phyloP scores from a whole-genome alignment of 2,113 vertebrate species.

The Herpetotheres cachinnans region DNA sequence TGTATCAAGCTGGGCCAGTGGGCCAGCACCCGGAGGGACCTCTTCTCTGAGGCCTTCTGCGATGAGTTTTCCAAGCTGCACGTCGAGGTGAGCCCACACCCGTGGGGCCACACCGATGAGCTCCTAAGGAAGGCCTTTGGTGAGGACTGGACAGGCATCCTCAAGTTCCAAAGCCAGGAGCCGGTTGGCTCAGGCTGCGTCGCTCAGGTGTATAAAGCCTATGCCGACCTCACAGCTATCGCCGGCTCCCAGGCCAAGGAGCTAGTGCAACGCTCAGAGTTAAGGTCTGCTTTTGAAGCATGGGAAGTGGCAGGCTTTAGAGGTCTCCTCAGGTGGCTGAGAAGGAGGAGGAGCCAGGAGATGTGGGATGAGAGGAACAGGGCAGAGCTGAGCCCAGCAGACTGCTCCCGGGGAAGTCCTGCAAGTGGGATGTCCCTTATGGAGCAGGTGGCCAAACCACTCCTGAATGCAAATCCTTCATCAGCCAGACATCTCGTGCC shows the following conservation, averaged over 20 bases:
- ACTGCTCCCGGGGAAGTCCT: neutral
- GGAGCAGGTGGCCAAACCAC: neutral
- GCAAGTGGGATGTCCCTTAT: neutral
- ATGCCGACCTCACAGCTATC: conserved; percentile 73
- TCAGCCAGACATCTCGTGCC: conserved; percentile 71
- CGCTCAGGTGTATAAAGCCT: conserved; percentile 92
- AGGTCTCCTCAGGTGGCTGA: conserved; percentile 50
- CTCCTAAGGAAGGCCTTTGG: conserved; percentile 86
- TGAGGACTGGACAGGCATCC: conserved; percentile 77
- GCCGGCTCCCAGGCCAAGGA: conserved; percentile 61
- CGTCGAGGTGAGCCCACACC: conserved; percentile 82
- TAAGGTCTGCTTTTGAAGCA: conserved; percentile 71
- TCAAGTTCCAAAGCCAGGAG: conserved; percentile 82
- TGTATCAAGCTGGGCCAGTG: conserved; percentile 95
- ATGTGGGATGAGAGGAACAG: neutral
- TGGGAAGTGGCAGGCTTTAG: conserved; percentile 77
- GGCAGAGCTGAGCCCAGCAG: conserved; percentile 25
- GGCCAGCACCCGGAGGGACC: conserved; percentile 92
- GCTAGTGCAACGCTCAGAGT: conserved; percentile 44
- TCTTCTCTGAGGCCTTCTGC: conserved; percentile 89
- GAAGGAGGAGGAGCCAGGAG: conserved; percentile 44
- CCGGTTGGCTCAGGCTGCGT: conserved; percentile 92
- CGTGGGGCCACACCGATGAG: conserved; percentile 85
- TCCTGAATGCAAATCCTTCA: neutral
- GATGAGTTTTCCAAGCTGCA: conserved; percentile 87